A percentile compares a stretch with the other conserved stretches of the same genome.
Evolutionary conservation across 1,140 invertebrate genomes (phyloP).

Genomic region (Triops longicaudatus): DNA sequence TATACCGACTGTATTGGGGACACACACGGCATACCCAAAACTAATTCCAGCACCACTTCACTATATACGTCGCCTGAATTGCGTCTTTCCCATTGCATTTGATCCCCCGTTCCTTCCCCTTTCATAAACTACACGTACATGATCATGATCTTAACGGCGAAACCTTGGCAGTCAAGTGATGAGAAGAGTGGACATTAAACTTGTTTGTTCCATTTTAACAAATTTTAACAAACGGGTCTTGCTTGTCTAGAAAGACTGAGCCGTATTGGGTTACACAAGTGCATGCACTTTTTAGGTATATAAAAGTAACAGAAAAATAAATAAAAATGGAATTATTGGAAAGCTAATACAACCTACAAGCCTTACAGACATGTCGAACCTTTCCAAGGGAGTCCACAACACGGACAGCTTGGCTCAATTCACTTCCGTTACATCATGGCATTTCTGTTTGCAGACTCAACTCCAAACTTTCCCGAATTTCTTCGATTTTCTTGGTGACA

Average conservation of each 20-base stretch:
- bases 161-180: background rate
- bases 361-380: background rate
- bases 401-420: constrained; percentile 1
- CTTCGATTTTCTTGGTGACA: background rate
- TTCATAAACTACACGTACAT: background rate
- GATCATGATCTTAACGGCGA: background rate
- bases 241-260: background rate
- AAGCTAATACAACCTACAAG: background rate
- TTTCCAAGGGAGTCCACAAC: background rate
- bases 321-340: background rate
- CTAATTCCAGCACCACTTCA: constrained; percentile 3
- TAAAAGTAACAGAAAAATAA: background rate
- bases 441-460: background rate
- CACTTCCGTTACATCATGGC: background rate
- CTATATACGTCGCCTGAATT: background rate
- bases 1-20: constrained; percentile 17
- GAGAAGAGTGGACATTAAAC: background rate
- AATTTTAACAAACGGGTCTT: background rate
- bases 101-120: background rate
- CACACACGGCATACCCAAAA: constrained; percentile 11
- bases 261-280: background rate
- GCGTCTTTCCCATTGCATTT: background rate
- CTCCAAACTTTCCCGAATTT: background rate
- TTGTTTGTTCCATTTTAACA: no score
- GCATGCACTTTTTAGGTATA: background rate